Evolutionary conservation across 1,140 invertebrate species (phyloP), one percentile per base, ranked within the genome.

Genomic region (Caerostris extrusa): DNA sequence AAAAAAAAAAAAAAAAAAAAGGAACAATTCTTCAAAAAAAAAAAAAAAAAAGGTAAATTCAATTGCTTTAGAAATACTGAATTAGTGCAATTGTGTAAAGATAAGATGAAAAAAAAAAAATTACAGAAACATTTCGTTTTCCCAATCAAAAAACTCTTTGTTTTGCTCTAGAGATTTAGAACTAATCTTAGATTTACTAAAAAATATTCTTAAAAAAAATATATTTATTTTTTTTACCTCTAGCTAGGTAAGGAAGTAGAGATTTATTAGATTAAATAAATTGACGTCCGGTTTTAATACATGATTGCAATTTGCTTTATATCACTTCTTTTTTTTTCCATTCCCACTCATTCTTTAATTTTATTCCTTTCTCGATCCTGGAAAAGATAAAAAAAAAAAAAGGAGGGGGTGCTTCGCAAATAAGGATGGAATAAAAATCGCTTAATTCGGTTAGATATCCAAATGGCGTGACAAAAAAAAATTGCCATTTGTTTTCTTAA

Each of bases 201-300:
- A 91, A 82, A 85, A 81, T 34, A 82, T 34, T 60, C 57, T 57
- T 81, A 60, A 91, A 85, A 85, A 85, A 85, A 85, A 85, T 53
- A 50, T 34, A 53, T 17, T 60, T 61, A 34, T 60, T 57, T 8
- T 82, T 10, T 82, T 91, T 90, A 58, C 10, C 58, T 89, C 55
- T 50, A 55, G 8, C 17, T 55, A 89, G 87, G 61, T 89, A 71
- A 60, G 71, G 55, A 82, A 58, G 17, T 10, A 58, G 50, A 91
- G 55, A 91, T 91, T 91, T 91, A 91, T 91, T 91, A 91, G 90
- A 91, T 91, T 91, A 81, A 81, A 91, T 91, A 82, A 81, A 91
- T 91, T 91, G 90, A 58, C 71, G 71, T 53, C 90, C n/a, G 57
- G 71, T 91, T 91, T n/a, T 82, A 71, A 69, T 71, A 56, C 67